These are phyloP conservation scores for Charadrius vociferus DNA, from an alignment of 2,113 vertebrate genomes.

Conservation along the genomic window DNA sequence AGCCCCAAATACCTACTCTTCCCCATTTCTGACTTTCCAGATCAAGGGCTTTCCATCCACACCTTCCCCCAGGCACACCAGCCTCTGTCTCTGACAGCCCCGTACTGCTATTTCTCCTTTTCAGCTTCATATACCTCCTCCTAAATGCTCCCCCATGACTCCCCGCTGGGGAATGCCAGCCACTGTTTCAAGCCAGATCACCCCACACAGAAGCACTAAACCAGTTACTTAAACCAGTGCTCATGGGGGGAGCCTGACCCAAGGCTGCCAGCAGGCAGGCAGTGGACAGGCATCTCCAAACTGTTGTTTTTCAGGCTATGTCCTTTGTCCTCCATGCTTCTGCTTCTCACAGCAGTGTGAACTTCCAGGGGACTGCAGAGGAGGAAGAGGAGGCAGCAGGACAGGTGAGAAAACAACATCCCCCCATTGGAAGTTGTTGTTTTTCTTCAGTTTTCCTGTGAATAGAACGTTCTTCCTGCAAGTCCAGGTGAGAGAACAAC, in stretches of 20 bases:
- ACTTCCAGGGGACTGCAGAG: fast-evolving
- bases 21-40: neutral
- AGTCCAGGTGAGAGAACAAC: neutral
- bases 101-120: neutral
- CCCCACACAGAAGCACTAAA: neutral
- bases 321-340: neutral
- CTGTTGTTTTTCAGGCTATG: fast-evolving
- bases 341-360: neutral
- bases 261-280: neutral
- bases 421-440: neutral
- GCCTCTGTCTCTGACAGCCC: neutral
- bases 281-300: neutral
- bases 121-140: neutral
- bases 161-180: neutral
- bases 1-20: neutral
- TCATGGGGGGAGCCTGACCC: neutral
- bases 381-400: neutral
- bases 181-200: neutral
- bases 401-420: neutral
- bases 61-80: neutral
- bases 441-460: neutral
- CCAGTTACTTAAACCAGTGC: neutral
- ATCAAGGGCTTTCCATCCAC: neutral
- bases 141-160: neutral
- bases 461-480: neutral